Conservation (phyloP, 2,888 invertebrate genomes). For the Protophormia terraenovae region DNA sequence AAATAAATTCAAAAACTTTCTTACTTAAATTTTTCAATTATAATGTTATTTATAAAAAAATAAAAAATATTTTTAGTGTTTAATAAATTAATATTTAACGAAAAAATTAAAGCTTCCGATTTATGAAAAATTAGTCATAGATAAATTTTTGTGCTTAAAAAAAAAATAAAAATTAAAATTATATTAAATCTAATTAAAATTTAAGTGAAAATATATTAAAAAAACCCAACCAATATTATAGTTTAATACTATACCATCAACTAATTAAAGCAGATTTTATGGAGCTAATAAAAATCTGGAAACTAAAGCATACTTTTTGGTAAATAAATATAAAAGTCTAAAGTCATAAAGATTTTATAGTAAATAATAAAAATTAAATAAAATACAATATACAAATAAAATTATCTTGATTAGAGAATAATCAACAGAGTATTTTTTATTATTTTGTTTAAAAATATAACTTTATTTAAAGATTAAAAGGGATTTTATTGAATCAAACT, state of each 20-base stretch:
- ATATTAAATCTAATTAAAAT: background rate
- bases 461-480: no score
- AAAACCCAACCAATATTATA: background rate
- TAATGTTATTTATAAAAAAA: background rate
- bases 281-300: background rate
- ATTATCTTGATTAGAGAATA: background rate
- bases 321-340: constrained; percentile 7
- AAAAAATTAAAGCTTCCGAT: background rate
- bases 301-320: constrained; percentile 32
- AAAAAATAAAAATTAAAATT: background rate
- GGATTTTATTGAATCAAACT: no score
- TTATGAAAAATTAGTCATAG: background rate
- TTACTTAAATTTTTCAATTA: no score
- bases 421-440: background rate
- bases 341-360: background rate
- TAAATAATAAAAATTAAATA: background rate
- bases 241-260: background rate
- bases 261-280: constrained; percentile 10
- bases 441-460: no score
- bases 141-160: background rate
- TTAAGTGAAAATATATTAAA: background rate
- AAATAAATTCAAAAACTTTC: background rate
- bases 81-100: background rate
- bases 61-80: background rate
- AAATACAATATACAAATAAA: background rate